Evolutionary conservation across 2,888 invertebrate genomes (phyloP), one percentile per base, ranked within the genome.

Genomic region (Drosophila prolongata): DNA sequence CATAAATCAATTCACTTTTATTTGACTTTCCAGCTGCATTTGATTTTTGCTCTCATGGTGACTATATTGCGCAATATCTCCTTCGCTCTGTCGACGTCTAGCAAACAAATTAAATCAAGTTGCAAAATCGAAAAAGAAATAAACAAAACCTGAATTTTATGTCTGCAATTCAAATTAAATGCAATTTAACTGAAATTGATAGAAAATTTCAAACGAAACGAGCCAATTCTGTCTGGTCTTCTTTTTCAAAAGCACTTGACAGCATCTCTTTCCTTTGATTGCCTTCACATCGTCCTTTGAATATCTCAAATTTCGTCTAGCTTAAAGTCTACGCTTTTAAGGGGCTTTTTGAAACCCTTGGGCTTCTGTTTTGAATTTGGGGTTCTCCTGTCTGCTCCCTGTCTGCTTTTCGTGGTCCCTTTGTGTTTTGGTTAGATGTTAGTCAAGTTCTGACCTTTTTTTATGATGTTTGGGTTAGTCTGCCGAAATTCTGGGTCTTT

Each of bases 31-130:
- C 58, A 77, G 70, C 34, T 81, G 82, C 79, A 79, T 44, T 77
- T 68, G 16, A 62, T 49, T 64, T 38, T 16, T 35, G 14, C 38
- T 30, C 34, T 37, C 50, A 13, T 42, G 19, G 49, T 49, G 44
- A 38, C 24, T 57, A 64, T 60, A 66, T 65, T 57, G 74, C 85
- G 84, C 76, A 84, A 87, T 64, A 47, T 70, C 43, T 65, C 62
- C 24, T 11, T 34, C 47, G 34, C 1, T 37, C 55, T 34, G 47
- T 19, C 35, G 6, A 24, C 54, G 84, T 88, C 89, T 80, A 77
- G 79, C 69, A 76, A 75, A 73, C 79, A 75, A 87, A 83, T 85
- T 83, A 76, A 87, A 86, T 87, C 78, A 79, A 77, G 79, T 72
- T 68, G 71, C 67, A 70, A 49, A 57, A 46, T 13, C 14, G 27